Conservation (phyloP, 2,113 vertebrate genomes). For the Eira barbara region DNA sequence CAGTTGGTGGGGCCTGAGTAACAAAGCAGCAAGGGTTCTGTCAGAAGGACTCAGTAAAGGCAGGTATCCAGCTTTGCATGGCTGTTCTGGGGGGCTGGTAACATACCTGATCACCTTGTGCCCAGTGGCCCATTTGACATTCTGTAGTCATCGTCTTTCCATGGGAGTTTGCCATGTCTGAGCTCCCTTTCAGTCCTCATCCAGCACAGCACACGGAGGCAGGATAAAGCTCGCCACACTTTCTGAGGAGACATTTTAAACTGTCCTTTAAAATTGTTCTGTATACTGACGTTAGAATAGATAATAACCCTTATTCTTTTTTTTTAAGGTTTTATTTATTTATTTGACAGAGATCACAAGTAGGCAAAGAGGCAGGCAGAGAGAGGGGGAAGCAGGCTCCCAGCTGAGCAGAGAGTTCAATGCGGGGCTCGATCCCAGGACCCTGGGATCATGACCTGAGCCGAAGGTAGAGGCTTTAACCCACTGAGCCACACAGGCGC, state of each 20-base stretch:
- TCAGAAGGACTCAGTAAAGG: background rate
- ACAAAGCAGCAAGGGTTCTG: background rate
- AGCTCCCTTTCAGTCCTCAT: background rate
- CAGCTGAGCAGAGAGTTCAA: too few relatives aligned
- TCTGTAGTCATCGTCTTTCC: background rate
- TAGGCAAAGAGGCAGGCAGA: too few relatives aligned
- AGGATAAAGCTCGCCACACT: background rate
- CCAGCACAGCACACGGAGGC: background rate
- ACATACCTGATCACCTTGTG: background rate
- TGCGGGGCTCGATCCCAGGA: too few relatives aligned
- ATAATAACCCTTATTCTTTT: background rate
- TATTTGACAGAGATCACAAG: too few relatives aligned
- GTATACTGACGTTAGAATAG: background rate
- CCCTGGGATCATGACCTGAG: too few relatives aligned
- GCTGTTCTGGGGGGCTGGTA: background rate
- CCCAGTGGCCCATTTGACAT: background rate
- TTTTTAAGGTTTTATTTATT: too few relatives aligned
- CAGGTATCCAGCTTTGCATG: background rate
- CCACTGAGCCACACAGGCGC: too few relatives aligned
- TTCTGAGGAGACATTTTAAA: background rate
- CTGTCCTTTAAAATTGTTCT: background rate
- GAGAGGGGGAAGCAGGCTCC: too few relatives aligned
- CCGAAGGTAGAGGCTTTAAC: too few relatives aligned
- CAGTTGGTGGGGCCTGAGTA: background rate
- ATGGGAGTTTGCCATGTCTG: background rate